Percentiles rank a stretch among this genome's conserved stretches.
Evolutionary conservation across 2,888 invertebrate species (phyloP).

Genomic region (Amiota minor): DNA sequence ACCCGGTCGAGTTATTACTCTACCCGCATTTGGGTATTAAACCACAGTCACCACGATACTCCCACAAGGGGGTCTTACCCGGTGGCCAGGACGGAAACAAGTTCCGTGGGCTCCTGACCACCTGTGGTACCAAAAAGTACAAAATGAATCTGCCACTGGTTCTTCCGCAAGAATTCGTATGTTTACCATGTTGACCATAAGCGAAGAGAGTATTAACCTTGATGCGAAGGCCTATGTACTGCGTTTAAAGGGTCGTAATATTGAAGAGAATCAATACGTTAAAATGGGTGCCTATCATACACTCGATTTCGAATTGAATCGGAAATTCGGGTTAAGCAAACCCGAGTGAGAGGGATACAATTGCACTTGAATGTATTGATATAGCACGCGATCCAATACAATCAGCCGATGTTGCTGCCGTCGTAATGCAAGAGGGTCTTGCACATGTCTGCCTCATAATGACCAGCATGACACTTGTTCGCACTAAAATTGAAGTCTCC

Average conservation of each 20-base stretch:
- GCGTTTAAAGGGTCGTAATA: constrained; percentile 95
- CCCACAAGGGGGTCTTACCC: constrained; percentile 81
- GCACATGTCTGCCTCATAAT: constrained; percentile 97
- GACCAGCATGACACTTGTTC: constrained; percentile 94
- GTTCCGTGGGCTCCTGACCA: too few relatives aligned
- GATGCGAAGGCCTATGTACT: constrained; percentile 98
- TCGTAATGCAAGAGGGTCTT: constrained; percentile 97
- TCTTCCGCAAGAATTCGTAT: constrained; percentile 93
- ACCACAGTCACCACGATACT: too few relatives aligned
- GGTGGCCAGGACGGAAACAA: too few relatives aligned
- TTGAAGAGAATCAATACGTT: constrained; percentile 98
- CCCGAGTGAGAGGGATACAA: constrained; percentile 93
- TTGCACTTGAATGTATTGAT: constrained; percentile 93
- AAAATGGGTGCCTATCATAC: constrained; percentile 99
- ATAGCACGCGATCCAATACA: constrained; percentile 94
- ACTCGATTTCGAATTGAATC: constrained; percentile 93
- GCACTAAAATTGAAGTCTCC: constrained; percentile 95
- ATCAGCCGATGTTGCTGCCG: constrained; percentile 96
- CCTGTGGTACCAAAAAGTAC: too few relatives aligned
- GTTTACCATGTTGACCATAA: constrained; percentile 92
- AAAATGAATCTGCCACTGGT: constrained; percentile 94
- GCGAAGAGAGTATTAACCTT: constrained; percentile 94
- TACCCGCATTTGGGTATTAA: too few relatives aligned
- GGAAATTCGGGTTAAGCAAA: constrained; percentile 92
- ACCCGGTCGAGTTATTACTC: too few relatives aligned